phyloP scores from a whole-genome alignment of 2,797 vertebrate genomes.

The Parauchenoglanis ngamensis region DNA sequence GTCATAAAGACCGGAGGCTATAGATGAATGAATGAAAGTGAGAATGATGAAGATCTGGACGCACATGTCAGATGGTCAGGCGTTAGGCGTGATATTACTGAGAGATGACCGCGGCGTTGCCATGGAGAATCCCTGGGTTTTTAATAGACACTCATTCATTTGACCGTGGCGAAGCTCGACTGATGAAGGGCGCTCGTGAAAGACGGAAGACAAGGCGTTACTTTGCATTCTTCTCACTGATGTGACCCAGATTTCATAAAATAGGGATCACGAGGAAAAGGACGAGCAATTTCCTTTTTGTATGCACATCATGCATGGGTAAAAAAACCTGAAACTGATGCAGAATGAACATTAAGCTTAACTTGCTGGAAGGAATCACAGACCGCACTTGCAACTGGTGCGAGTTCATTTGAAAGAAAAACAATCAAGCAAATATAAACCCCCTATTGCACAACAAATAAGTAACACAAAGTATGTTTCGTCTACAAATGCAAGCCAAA shows the following conservation, averaged over 20 bases:
- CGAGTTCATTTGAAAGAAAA: not conserved
- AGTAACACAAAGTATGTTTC: not conserved
- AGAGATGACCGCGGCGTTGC: slow-evolving; percentile 51
- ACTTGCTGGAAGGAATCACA: slow-evolving; percentile 9
- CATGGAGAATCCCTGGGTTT: slow-evolving; percentile 48
- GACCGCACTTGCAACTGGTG: not conserved
- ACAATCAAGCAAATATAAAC: not conserved
- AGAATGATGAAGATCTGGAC: slow-evolving; percentile 1
- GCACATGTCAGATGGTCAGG: slow-evolving; percentile 14
- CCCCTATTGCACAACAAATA: not conserved
- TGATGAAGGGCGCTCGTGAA: slow-evolving; percentile 46
- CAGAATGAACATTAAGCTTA: not conserved
- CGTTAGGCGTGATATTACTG: not conserved
- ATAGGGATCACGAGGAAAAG: not conserved
- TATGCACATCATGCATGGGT: not conserved
- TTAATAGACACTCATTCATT: slow-evolving; percentile 54
- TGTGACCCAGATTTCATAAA: slow-evolving; percentile 37
- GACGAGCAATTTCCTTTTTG: not conserved
- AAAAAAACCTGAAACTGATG: not conserved
- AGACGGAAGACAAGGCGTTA: slow-evolving; percentile 54
- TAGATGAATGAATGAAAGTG: not conserved
- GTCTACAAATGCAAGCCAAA: not conserved
- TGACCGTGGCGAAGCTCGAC: slow-evolving; percentile 24
- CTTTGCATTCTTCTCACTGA: slow-evolving; percentile 48
- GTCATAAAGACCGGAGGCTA: not conserved